Evolutionary conservation across 2,113 vertebrate genomes (phyloP).

Genomic region (Pardalotus punctatus): DNA sequence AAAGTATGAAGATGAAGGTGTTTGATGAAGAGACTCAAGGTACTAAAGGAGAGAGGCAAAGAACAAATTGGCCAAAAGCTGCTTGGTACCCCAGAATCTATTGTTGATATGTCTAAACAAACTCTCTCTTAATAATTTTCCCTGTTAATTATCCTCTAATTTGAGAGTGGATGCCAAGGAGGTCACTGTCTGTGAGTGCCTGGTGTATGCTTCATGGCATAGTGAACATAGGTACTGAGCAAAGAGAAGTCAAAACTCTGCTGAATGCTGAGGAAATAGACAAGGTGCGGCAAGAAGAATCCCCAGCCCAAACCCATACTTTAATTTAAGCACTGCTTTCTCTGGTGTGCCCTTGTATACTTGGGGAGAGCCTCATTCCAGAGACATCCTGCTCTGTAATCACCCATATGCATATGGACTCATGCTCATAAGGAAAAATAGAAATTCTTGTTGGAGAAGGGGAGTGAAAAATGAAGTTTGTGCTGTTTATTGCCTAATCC

Average conservation of each 20-base stretch:
- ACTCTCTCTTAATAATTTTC: neutral
- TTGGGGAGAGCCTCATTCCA: neutral
- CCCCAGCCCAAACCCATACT: neutral
- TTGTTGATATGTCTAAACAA: neutral
- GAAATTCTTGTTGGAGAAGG: neutral
- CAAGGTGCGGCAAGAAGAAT: neutral
- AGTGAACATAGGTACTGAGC: neutral
- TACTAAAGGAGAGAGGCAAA: neutral
- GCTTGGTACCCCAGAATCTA: neutral
- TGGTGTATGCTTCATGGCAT: neutral
- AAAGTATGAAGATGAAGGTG: neutral
- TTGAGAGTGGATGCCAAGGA: neutral
- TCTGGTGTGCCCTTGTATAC: neutral
- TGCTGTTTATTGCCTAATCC: neutral
- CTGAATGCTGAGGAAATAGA: neutral
- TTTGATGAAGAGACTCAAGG: neutral
- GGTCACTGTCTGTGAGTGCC: neutral
- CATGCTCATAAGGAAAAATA: neutral
- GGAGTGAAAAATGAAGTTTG: neutral
- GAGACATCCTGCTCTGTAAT: neutral
- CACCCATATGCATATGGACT: neutral
- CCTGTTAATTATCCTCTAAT: neutral
- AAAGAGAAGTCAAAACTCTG: neutral
- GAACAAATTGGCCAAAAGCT: neutral
- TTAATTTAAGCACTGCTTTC: neutral